Evolutionary conservation across 2,888 invertebrate genomes (phyloP).

Genomic region (Siphlonurus alternatus): DNA sequence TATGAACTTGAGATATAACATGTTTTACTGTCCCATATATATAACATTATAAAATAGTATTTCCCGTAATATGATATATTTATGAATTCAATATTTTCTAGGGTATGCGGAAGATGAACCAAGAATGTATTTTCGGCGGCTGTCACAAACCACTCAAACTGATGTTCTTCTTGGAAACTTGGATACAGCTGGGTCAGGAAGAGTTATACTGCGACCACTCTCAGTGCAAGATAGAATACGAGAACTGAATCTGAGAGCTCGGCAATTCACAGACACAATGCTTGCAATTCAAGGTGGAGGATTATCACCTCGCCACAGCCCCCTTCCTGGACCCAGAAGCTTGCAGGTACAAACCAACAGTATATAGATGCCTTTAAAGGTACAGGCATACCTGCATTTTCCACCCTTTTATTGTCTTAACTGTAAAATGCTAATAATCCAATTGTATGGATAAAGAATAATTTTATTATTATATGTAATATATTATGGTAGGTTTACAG

Average conservation of each 20-base stretch:
- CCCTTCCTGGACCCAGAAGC: slow-evolving; percentile 21
- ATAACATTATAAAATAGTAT: too few species aligned
- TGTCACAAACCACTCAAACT: slow-evolving; percentile 30
- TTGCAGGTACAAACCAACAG: slow-evolving; percentile 18
- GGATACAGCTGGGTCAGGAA: slow-evolving; percentile 24
- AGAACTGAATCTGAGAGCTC: slow-evolving; percentile 29
- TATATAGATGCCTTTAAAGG: slow-evolving; percentile 5
- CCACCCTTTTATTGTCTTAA: too few species aligned
- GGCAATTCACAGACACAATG: slow-evolving; percentile 30
- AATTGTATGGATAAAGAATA: too few species aligned
- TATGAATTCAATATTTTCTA: too few species aligned
- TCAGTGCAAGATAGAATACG: slow-evolving; percentile 30
- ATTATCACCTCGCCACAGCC: slow-evolving; percentile 19
- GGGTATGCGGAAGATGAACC: slow-evolving; percentile 18
- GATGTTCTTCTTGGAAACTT: slow-evolving; percentile 28
- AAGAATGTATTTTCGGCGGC: slow-evolving; percentile 25
- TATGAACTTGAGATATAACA: too few species aligned
- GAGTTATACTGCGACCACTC: slow-evolving; percentile 25
- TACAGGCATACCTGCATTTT: too few species aligned
- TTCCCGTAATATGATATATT: too few species aligned
- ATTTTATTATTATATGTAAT: too few species aligned
- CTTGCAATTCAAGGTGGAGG: slow-evolving; percentile 24
- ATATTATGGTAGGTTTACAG: too few species aligned
- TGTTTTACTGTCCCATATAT: too few species aligned
- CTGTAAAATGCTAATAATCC: too few species aligned